Percentiles rank a stretch among this genome's conserved stretches.
Evolutionary conservation across 2,797 vertebrate species (phyloP).

Genomic region (Sitta carolinensis): DNA sequence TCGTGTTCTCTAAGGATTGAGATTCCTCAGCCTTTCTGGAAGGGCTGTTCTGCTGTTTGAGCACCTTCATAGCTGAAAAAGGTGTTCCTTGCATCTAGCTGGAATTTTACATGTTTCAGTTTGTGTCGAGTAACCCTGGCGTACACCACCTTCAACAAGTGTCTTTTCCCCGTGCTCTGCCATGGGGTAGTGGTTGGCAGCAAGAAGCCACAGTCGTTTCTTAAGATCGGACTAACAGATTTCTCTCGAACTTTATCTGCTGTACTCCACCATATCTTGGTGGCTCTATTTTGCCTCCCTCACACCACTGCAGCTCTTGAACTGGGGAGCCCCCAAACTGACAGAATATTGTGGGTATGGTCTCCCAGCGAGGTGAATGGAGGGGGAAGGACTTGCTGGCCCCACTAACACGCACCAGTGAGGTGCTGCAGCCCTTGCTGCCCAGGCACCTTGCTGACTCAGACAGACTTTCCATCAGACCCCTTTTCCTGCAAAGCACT

Average conservation of each 20-base stretch:
- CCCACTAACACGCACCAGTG: neutral
- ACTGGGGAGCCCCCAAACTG: neutral
- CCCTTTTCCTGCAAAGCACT: neutral
- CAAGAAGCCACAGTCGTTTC: neutral
- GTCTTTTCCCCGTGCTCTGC: neutral
- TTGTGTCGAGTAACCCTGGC: neutral
- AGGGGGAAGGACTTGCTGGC: neutral
- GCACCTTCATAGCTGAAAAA: neutral
- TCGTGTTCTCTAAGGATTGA: neutral
- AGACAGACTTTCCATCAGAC: neutral
- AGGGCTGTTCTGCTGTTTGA: neutral
- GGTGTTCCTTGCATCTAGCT: neutral
- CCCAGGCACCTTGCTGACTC: neutral
- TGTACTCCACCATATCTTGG: rapidly evolving
- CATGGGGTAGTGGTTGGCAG: neutral
- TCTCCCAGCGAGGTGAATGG: neutral
- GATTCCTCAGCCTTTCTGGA: neutral
- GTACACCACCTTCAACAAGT: neutral
- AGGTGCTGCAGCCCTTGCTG: neutral
- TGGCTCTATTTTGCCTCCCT: neutral
- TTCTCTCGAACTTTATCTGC: neutral
- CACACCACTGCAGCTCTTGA: neutral
- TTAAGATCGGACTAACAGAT: neutral
- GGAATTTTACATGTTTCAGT: neutral
- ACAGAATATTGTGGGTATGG: neutral